phyloP scores from a whole-genome alignment of 2,888 invertebrate genomes.

The Meliscaeva auricollis region DNA sequence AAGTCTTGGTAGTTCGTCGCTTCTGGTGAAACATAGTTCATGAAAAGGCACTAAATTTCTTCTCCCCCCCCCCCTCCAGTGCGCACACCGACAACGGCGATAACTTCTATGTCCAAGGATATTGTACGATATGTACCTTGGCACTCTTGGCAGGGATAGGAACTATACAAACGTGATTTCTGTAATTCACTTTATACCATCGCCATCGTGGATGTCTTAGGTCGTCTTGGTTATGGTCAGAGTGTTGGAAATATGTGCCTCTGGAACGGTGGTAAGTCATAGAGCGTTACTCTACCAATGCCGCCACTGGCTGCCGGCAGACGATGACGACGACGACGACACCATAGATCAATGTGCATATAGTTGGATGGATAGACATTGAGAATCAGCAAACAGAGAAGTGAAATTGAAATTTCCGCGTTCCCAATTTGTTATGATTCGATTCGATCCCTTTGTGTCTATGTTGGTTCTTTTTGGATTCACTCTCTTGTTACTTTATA shows the following conservation, averaged over 20 bases:
- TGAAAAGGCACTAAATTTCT: constrained; percentile 18
- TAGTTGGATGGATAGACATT: constrained; percentile 44
- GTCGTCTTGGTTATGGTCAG: constrained; percentile 39
- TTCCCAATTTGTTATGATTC: constrained; percentile 75
- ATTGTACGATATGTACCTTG: constrained; percentile 1
- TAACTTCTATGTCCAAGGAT: not conserved
- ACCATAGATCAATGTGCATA: constrained; percentile 49
- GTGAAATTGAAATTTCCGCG: constrained; percentile 75
- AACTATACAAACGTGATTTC: constrained; percentile 44
- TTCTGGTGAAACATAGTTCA: constrained; percentile 30
- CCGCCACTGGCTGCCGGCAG: not conserved
- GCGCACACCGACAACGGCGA: not conserved
- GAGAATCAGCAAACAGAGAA: constrained; percentile 63
- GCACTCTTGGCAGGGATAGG: not conserved
- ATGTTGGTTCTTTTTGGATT: constrained; percentile 30
- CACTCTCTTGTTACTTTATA: not conserved
- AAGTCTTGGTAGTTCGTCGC: constrained; percentile 28
- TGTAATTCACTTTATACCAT: constrained; percentile 50
- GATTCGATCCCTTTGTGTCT: constrained; percentile 56
- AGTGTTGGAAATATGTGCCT: constrained; percentile 63
- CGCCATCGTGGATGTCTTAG: constrained; percentile 21
- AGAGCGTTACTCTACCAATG: constrained; percentile 1
- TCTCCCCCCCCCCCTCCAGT: not conserved
- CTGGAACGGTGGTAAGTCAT: constrained; percentile 52
- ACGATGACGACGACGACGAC: not conserved